Base-by-base conservation (phyloP, 2,888 invertebrate species). In the Ectemnius cavifrons region DNA sequence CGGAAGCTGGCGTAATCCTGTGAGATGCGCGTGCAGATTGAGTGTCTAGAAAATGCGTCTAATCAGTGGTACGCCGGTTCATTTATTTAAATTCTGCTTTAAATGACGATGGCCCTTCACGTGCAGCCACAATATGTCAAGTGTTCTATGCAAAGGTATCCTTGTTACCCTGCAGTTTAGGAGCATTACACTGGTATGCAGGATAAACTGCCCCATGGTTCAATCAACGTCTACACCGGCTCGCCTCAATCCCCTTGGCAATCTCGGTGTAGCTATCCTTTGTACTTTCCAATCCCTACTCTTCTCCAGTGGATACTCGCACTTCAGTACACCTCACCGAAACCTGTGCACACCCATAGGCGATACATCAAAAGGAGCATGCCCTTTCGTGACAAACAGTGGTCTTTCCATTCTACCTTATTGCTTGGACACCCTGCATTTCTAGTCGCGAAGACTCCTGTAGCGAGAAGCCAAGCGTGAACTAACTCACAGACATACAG, bases 111-210 rank as follows among this genome's bases (percentile, higher is more conserved):
- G 2, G 37, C 8, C 2, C 11, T 37, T 37, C 11, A 8, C 37
- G 23, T 23, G 8, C 37, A 37, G 8, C 2, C 8, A 37, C 84
- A 74, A 85, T 80, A 80, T 81, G 83, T 82, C 82, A 80, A 78
- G 78, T 69, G 81, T 79, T 81, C 85, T 84, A 83, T 79, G 71
- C 79, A 59, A 71, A 63, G 66, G 75, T 67, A 77, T 76, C 77
- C 74, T 67, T 78, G 70, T 73, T 77, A 80, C 76, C 37, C 83
- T 88, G 83, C 87, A 89, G 89, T 89, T 89, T 87, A 86, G 79
- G 68, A 78, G 83, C 77, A 89, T 89, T 89, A 88, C 78, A 77
- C 80, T 83, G 87, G 88, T 86, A 87, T 87, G 86, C 84, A 71
- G 81, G 84, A 82, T 83, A 87, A 85, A 88, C 82, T 87, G 88